phyloP scores from a whole-genome alignment of 2,797 vertebrate genomes.

The Smutsia temminckii region DNA sequence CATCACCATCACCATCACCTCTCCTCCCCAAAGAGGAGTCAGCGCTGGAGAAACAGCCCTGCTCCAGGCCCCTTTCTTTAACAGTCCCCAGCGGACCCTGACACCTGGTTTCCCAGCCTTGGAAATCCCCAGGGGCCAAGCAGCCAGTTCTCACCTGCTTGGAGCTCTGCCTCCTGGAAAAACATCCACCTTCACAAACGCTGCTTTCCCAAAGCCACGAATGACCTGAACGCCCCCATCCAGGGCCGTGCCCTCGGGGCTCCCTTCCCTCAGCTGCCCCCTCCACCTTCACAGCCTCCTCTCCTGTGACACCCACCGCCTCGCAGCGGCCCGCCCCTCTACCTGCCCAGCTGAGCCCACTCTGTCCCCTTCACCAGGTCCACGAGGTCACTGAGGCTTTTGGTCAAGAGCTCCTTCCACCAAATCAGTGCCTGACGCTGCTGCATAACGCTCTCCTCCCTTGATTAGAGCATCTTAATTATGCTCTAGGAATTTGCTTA shows the following conservation, averaged over 20 bases:
- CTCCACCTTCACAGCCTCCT: background rate
- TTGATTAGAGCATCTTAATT: slow-evolving; percentile 81
- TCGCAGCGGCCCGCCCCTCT: accelerated
- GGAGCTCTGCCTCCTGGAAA: background rate
- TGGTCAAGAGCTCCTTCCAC: slow-evolving; percentile 56
- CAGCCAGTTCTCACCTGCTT: accelerated
- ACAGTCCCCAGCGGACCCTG: background rate
- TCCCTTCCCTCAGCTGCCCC: background rate
- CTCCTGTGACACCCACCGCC: no score
- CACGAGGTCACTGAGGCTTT: slow-evolving; percentile 47
- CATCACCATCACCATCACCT: no score
- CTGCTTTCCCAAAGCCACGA: background rate
- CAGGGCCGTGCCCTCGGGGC: background rate
- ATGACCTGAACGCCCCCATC: background rate
- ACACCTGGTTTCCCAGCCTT: background rate
- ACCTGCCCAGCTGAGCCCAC: background rate
- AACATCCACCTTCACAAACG: background rate
- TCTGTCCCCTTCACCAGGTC: slow-evolving; percentile 49
- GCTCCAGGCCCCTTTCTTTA: background rate
- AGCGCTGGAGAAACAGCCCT: background rate
- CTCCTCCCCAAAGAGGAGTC: background rate
- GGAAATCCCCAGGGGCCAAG: background rate
- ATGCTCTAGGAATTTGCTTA: slow-evolving; percentile 77
- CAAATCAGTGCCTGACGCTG: slow-evolving; percentile 64
- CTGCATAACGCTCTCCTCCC: slow-evolving; percentile 67